Percentiles rank a stretch among this genome's conserved stretches.
These are phyloP conservation scores for Montipora capitata DNA, from an alignment of 92 coral and sea anemone species.

Conservation along the genomic window DNA sequence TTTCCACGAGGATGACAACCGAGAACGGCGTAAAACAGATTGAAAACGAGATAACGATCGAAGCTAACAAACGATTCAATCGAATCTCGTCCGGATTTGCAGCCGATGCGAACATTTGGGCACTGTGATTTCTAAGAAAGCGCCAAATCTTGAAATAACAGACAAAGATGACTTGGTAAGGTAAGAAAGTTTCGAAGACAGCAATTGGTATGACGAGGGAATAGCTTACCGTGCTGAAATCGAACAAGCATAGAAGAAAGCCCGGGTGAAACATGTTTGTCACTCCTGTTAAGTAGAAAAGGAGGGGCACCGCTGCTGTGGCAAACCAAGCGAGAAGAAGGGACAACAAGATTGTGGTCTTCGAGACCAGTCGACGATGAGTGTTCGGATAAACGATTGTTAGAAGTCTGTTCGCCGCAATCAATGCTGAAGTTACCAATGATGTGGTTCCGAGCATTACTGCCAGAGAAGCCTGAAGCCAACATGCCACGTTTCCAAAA, in stretches of 20 bases:
- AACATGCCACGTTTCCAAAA: conserved; percentile 46
- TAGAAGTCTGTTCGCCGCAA: conserved; percentile 59
- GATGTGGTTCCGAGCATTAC: conserved; percentile 65
- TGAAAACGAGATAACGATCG: conserved; percentile 57
- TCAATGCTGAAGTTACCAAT: conserved; percentile 37
- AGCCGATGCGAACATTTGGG: conserved; percentile 53
- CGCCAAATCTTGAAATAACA: conserved; percentile 76
- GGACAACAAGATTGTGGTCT: conserved; percentile 37
- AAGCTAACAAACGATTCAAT: conserved; percentile 49
- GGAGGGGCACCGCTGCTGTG: conserved; percentile 21
- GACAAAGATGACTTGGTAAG: conserved; percentile 54
- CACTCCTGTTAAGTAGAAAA: conserved; percentile 23
- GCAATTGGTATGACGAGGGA: conserved; percentile 38
- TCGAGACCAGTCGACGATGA: conserved; percentile 49
- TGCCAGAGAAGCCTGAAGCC: conserved; percentile 59
- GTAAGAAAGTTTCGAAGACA: conserved; percentile 25
- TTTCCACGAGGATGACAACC: conserved; percentile 46
- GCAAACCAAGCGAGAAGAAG: conserved; percentile 45
- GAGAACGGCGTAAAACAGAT: conserved; percentile 60
- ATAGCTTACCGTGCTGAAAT: conserved; percentile 49
- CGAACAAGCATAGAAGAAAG: conserved; percentile 51
- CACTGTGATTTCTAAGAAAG: conserved; percentile 43
- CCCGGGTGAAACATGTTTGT: conserved; percentile 65
- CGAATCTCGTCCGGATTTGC: conserved; percentile 64
- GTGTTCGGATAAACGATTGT: conserved; percentile 54